Percentiles rank a stretch among this genome's conserved stretches.
phyloP scores from a whole-genome alignment of 2,797 vertebrate genomes.

The Apodemus agrarius region DNA sequence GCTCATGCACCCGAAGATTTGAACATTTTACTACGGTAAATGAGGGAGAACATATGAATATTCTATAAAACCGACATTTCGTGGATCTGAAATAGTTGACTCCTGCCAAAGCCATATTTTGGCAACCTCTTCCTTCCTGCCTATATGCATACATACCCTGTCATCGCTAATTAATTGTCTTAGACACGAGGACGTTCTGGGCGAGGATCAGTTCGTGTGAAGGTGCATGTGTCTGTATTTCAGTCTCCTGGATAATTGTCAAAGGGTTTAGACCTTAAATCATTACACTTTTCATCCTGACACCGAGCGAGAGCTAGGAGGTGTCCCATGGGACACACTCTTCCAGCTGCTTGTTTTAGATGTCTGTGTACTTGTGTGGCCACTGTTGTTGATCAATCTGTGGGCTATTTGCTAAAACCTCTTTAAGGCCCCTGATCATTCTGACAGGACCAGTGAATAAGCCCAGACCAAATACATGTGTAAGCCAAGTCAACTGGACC shows the following conservation, averaged over 20 bases:
- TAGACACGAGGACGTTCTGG: neutral
- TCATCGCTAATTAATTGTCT: neutral
- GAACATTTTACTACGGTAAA: slow-evolving; percentile 7
- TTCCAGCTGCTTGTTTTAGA: neutral
- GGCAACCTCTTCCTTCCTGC: slow-evolving; percentile 2
- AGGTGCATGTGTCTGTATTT: neutral
- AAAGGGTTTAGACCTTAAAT: neutral
- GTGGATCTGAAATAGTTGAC: neutral
- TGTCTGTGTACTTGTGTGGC: neutral
- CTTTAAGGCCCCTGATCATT: neutral
- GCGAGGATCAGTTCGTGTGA: neutral
- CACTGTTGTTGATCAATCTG: neutral
- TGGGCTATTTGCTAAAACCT: slow-evolving; percentile 21
- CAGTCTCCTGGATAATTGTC: neutral
- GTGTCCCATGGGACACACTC: neutral
- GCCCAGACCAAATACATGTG: neutral
- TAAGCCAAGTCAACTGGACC: neutral
- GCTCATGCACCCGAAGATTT: neutral
- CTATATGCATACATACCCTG: neutral
- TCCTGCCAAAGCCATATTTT: neutral
- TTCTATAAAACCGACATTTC: slow-evolving; percentile 35
- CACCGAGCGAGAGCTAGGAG: neutral
- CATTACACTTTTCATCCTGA: neutral
- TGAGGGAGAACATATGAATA: neutral
- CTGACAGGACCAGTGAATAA: slow-evolving; percentile 11